Percentiles rank a stretch among this genome's conserved stretches.
Evolutionary conservation across 1,140 invertebrate species (phyloP).

Genomic region (Nasonia giraulti): DNA sequence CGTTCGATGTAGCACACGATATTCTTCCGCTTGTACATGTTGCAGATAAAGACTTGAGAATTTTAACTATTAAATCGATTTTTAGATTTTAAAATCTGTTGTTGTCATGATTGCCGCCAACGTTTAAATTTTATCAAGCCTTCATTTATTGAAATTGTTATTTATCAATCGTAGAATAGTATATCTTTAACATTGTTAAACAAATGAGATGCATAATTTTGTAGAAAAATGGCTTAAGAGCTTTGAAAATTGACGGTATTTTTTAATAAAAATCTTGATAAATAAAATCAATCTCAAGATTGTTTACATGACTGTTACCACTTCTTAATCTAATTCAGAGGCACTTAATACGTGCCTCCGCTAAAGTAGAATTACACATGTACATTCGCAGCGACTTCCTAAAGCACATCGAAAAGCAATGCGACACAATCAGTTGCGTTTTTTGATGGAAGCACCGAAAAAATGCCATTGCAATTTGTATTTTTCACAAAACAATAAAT

Average conservation of each 20-base stretch:
- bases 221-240: not conserved
- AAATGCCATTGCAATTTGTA: constrained; percentile 49
- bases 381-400: constrained; percentile 35
- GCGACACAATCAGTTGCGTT: constrained; percentile 17
- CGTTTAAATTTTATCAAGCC: constrained; percentile 15
- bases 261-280: not conserved
- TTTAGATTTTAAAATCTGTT: not conserved
- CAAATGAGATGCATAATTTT: not conserved
- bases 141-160: not conserved
- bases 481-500: constrained; percentile 61
- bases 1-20: constrained; percentile 44
- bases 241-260: constrained; percentile 34
- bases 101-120: not conserved
- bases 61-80: constrained; percentile 28
- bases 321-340: constrained; percentile 16
- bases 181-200: not conserved
- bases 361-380: constrained; percentile 20
- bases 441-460: constrained; percentile 29
- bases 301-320: constrained; percentile 41
- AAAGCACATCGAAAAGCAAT: constrained; percentile 16
- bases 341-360: constrained; percentile 33
- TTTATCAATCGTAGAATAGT: not conserved
- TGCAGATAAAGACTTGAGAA: constrained; percentile 35
- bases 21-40: constrained; percentile 43
- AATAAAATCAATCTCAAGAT: constrained; percentile 20